A percentile compares a stretch with the other conserved stretches of the same genome.
Conservation (phyloP, 2,797 vertebrate genomes). For the Sebastes elongatus region DNA sequence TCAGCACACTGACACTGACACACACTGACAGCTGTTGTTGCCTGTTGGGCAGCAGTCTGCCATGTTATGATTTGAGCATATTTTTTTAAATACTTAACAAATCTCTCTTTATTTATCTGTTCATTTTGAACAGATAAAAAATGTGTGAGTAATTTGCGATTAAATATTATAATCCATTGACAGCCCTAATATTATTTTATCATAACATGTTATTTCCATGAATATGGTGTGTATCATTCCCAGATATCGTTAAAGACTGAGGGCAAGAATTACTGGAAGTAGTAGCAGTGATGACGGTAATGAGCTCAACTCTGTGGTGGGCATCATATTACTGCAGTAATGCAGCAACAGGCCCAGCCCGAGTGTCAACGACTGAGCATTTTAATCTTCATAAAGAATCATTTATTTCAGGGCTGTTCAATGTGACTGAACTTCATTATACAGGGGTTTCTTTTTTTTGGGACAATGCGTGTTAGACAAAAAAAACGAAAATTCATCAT, state of each 20-base stretch:
- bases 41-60: too few species aligned
- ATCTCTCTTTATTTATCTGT: too few species aligned
- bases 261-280: slow-evolving; percentile 8
- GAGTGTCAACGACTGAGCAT: neutral
- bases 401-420: neutral
- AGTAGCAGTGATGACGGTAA: slow-evolving; percentile 12
- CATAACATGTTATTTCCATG: neutral
- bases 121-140: too few species aligned
- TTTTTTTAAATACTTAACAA: too few species aligned
- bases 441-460: neutral
- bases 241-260: neutral
- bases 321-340: slow-evolving; percentile 29
- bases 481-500: neutral
- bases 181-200: too few species aligned
- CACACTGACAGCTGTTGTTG: too few species aligned
- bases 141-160: too few species aligned
- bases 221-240: neutral
- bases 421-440: neutral
- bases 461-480: neutral
- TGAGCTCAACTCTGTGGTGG: slow-evolving; percentile 8
- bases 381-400: neutral
- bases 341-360: neutral
- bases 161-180: too few species aligned
- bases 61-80: too few species aligned
- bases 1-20: too few species aligned